Base-by-base conservation (phyloP, 2,888 invertebrate species). In the Pachymerium ferrugineum region DNA sequence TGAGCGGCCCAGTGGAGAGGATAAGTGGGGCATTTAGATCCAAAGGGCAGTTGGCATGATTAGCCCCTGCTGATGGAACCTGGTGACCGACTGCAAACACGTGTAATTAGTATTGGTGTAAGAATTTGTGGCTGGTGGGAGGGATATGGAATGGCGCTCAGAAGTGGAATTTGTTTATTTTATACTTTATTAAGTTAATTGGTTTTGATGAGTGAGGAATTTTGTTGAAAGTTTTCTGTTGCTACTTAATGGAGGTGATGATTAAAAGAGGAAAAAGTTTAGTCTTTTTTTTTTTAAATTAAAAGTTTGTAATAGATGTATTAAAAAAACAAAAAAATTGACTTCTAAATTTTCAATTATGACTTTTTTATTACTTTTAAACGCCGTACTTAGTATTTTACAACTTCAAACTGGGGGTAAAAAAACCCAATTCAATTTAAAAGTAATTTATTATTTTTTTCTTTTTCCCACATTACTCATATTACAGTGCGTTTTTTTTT, bases 71-170 rank as follows among this genome's bases (percentile, higher is more conserved):
- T 62, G 62, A 28, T 62, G 62, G 62, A 62, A 62, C 62, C 62
- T 25, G 62, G 62, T 62, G 62, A 62, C 62, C 62, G 62, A 62
- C 22, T 62, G 62, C 62, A 62, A 62, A 62, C 62, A 62, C 25
- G 62, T 28, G 62, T 62, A 62, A 62, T 62, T 62, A 62, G 62
- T 62, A 62, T 62, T 62, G 62, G 62, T 62, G 62, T 62, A 62
- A 62, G 62, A 62, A 62, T 62, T 62, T 62, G 62, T 62, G 62
- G 62, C 14, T 28, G n/a, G 28, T 62, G 62, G 62, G 62, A 62
- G 22, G 28, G 25, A 28, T 14, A 28, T n/a, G 62, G 47, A 62
- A 62, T 62, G 25, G 62, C 62, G n/a, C n/a, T n/a, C n/a, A 25
- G 62, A 22, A 14, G 38, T 16, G 5, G 62, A 62, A 22, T 28